Percentiles rank a stretch among this genome's conserved stretches.
Conservation (phyloP, 1,140 invertebrate genomes). For the Trichogramma pretiosum region DNA sequence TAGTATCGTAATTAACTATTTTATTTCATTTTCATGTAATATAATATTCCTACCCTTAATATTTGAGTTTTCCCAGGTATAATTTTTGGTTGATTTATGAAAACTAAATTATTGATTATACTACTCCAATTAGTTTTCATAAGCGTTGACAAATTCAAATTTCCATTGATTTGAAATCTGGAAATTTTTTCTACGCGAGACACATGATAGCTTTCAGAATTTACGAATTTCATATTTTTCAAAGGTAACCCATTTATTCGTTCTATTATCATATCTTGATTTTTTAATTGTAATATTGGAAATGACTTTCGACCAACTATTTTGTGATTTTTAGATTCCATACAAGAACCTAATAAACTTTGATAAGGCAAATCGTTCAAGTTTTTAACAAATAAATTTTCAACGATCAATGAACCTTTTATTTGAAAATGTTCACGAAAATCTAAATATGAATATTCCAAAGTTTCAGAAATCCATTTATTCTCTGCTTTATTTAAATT, state of each 20-base stretch:
- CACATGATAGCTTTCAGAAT: constrained; percentile 2
- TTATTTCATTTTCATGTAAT: background rate
- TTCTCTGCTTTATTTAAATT: constrained; percentile 14
- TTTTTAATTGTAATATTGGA: constrained; percentile 20
- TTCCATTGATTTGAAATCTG: constrained; percentile 19
- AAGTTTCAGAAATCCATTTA: background rate
- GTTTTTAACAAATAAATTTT: constrained; percentile 20
- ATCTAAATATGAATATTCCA: constrained; percentile 4
- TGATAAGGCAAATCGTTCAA: too few species aligned
- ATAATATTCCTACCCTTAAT: constrained; percentile 22
- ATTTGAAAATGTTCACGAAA: constrained; percentile 24
- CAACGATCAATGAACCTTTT: constrained; percentile 20
- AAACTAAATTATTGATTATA: constrained; percentile 26
- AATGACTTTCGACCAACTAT: constrained; percentile 25
- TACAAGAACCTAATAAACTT: too few species aligned
- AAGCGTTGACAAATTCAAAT: constrained; percentile 24
- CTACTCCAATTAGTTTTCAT: constrained; percentile 23
- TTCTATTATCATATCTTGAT: constrained; percentile 21
- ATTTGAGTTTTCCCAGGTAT: constrained; percentile 24
- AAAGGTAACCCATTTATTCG: constrained; percentile 29
- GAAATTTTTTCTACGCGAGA: constrained; percentile 21
- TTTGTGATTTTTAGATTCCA: too few species aligned
- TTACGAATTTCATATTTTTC: constrained; percentile 22
- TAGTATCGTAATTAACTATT: background rate
- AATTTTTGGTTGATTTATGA: constrained; percentile 21